Evolutionary conservation across 2,113 vertebrate species (phyloP).

Genomic region (Dromiciops gliroides): DNA sequence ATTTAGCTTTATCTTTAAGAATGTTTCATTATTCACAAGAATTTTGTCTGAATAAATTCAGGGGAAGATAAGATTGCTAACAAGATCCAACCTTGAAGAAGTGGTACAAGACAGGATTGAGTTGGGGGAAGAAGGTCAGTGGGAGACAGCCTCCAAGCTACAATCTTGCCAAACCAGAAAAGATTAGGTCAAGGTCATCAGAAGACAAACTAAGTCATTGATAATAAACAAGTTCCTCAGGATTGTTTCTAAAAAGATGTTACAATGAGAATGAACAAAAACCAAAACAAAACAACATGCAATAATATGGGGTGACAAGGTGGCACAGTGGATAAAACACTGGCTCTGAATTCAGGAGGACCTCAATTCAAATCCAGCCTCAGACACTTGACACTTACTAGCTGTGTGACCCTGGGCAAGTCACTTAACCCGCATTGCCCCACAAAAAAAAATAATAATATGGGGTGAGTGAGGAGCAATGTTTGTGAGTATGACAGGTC

Average conservation of each 20-base stretch:
- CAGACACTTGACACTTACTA: too few relatives aligned
- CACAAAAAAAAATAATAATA: too few relatives aligned
- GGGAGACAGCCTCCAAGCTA: not conserved
- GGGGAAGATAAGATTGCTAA: not conserved
- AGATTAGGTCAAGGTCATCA: not conserved
- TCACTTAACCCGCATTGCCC: too few relatives aligned
- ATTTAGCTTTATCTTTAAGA: not conserved
- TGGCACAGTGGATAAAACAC: too few relatives aligned
- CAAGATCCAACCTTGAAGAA: not conserved
- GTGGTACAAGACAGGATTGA: not conserved
- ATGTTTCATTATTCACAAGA: not conserved
- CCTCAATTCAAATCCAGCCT: too few relatives aligned
- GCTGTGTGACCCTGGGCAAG: too few relatives aligned
- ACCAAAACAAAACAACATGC: not conserved
- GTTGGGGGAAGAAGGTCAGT: not conserved
- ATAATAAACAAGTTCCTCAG: not conserved
- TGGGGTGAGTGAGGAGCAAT: not conserved
- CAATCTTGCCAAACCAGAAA: not conserved
- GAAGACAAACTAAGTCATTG: not conserved
- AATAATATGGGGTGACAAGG: too few relatives aligned
- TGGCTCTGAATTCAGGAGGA: too few relatives aligned
- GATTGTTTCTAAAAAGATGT: not conserved
- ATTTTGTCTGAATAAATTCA: not conserved
- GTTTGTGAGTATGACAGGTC: not conserved
- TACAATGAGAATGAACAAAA: not conserved